Percentiles rank a stretch among this genome's conserved stretches.
These are phyloP conservation scores for Tridacna gigas DNA, from an alignment of 2,888 invertebrate genomes.

Conservation along the genomic window DNA sequence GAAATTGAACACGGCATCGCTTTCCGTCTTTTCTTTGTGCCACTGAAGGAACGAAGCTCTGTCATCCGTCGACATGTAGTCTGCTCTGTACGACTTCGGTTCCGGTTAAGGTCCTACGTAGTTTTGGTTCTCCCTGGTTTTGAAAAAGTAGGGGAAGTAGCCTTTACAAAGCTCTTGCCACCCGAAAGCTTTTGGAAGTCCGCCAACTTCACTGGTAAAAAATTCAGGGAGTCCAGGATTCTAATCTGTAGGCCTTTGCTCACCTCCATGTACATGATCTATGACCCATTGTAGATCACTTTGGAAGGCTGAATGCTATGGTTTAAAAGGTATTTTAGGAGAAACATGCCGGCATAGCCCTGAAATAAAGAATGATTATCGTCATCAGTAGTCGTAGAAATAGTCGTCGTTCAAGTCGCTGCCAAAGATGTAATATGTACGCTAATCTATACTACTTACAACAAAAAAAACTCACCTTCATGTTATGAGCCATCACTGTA, in stretches of 20 bases:
- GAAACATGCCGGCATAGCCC: conserved; percentile 35
- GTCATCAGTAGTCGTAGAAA: too few relatives aligned
- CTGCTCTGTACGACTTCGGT: not conserved
- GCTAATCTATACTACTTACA: not conserved
- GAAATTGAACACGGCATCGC: conserved; percentile 29
- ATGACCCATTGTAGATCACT: conserved; percentile 19
- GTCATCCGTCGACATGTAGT: conserved; percentile 24
- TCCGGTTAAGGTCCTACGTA: conserved; percentile 41
- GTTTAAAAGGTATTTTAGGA: conserved; percentile 44
- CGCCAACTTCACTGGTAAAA: conserved; percentile 51
- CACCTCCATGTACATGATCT: conserved; percentile 50
- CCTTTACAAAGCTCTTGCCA: conserved; percentile 43
- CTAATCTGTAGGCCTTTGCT: conserved; percentile 27
- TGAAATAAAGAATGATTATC: not conserved
- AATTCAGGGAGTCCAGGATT: conserved; percentile 50
- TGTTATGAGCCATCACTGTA: conserved; percentile 55
- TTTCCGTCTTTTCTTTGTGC: conserved; percentile 7
- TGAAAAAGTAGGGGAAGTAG: conserved; percentile 61
- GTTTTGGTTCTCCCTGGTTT: conserved; percentile 46
- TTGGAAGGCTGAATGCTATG: conserved; percentile 32
- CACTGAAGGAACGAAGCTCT: conserved; percentile 33
- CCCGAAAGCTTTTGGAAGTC: conserved; percentile 53
- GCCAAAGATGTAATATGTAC: not conserved
- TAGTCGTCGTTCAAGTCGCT: too few relatives aligned
- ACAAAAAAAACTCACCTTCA: conserved; percentile 27